Percentiles rank a stretch among this genome's conserved stretches.
Evolutionary conservation across 2,888 invertebrate species (phyloP).

Genomic region (Clistopyga incitator): DNA sequence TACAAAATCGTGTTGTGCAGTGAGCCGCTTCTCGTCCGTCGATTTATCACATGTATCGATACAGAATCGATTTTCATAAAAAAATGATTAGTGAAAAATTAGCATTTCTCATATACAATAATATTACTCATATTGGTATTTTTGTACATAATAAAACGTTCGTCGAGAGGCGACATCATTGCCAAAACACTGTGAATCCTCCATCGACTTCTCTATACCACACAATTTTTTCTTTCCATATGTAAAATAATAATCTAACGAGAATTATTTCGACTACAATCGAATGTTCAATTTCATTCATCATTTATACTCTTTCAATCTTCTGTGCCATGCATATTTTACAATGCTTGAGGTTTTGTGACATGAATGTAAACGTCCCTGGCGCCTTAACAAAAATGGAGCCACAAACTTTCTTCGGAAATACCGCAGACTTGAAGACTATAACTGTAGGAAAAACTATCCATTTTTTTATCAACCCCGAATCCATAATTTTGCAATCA

Average conservation of each 20-base stretch:
- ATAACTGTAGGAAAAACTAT: background rate
- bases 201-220: slow-evolving; percentile 55
- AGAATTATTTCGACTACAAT: slow-evolving; percentile 61
- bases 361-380: background rate
- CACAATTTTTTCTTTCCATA: slow-evolving; percentile 61
- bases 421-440: background rate
- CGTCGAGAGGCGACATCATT: slow-evolving; percentile 54
- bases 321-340: slow-evolving; percentile 47
- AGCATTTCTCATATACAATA: slow-evolving; percentile 7
- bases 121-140: slow-evolving; percentile 15
- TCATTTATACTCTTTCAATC: slow-evolving; percentile 50
- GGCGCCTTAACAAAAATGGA: background rate
- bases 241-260: slow-evolving; percentile 66
- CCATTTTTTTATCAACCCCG: background rate
- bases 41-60: slow-evolving; percentile 22
- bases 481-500: background rate
- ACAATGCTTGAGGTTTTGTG: slow-evolving; percentile 48
- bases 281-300: slow-evolving; percentile 51
- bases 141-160: slow-evolving; percentile 32
- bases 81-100: slow-evolving; percentile 21
- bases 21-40: slow-evolving; percentile 69
- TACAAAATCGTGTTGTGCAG: slow-evolving; percentile 76
- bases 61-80: slow-evolving; percentile 3
- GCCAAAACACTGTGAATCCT: slow-evolving; percentile 50
- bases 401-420: background rate